phyloP scores from a whole-genome alignment of 2,888 invertebrate species.

The Stenotaenia linearis region DNA sequence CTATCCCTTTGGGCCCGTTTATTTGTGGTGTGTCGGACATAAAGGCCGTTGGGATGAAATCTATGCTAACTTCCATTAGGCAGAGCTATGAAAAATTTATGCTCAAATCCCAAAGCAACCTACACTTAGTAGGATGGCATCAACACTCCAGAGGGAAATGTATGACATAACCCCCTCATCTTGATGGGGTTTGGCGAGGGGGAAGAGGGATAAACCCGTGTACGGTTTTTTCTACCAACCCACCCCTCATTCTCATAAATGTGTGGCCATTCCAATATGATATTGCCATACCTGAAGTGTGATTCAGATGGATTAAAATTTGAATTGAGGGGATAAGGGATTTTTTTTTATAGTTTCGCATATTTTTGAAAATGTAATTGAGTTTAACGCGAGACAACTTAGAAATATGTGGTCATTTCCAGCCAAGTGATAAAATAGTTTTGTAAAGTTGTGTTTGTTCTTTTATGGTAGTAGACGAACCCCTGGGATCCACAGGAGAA shows the following conservation, averaged over 20 bases:
- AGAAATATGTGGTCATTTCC: neutral
- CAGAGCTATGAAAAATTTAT: constrained; percentile 8
- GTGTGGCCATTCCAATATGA: neutral
- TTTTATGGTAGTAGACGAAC: neutral
- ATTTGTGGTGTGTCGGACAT: constrained; percentile 23
- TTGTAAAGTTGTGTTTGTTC: neutral
- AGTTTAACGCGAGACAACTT: neutral
- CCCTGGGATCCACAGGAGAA: constrained; percentile 2
- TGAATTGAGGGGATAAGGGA: neutral
- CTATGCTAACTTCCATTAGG: constrained; percentile 24
- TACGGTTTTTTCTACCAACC: neutral
- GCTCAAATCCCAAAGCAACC: constrained; percentile 13
- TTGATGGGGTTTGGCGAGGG: neutral
- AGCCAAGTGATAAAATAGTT: neutral
- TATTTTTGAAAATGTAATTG: neutral
- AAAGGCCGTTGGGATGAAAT: constrained; percentile 19
- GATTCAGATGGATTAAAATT: constrained; percentile 3
- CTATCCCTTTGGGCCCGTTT: constrained; percentile 20
- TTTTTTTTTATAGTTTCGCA: neutral
- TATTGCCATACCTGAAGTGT: neutral
- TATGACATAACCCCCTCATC: constrained; percentile 20
- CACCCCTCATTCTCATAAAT: neutral
- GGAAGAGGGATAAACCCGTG: neutral
- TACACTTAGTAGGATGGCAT: constrained; percentile 26
- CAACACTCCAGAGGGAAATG: constrained; percentile 17